Evolutionary conservation across 64 coral and sea anemone species (phyloP).

Genomic region (Pachyseris speciosa): DNA sequence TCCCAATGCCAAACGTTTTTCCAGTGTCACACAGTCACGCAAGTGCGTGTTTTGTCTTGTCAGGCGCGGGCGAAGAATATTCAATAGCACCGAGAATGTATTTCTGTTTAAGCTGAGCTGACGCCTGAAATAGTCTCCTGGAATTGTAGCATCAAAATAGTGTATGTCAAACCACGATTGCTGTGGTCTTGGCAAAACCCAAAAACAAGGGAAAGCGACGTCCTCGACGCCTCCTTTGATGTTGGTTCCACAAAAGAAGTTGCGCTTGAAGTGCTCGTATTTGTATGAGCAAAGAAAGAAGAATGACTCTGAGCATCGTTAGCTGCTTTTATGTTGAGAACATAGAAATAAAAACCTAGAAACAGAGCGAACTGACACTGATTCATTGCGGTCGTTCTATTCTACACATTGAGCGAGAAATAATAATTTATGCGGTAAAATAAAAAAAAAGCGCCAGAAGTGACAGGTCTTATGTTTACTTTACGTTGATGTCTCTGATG

Average conservation of each 20-base stretch:
- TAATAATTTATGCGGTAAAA: no score
- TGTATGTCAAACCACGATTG: slow-evolving; percentile 15
- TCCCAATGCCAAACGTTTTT: slow-evolving; percentile 12
- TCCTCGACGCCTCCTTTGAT: neutral
- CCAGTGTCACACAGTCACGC: neutral
- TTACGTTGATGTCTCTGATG: neutral
- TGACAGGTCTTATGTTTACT: neutral
- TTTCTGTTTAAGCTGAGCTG: neutral
- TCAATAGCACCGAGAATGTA: neutral
- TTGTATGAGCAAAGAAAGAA: neutral
- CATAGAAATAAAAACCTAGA: neutral
- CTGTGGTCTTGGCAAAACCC: neutral
- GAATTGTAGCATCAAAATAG: neutral
- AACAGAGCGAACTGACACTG: neutral
- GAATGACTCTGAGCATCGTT: slow-evolving; percentile 3
- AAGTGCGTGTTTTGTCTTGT: neutral
- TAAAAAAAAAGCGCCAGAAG: neutral
- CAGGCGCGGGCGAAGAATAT: neutral
- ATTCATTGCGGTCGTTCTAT: neutral
- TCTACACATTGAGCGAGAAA: neutral
- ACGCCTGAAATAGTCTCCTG: neutral
- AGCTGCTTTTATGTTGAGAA: neutral
- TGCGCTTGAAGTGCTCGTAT: neutral
- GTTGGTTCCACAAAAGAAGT: neutral
- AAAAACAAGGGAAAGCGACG: neutral